These are phyloP conservation scores for Lutjanus campechanus DNA, from an alignment of 2,797 vertebrate species.

Conservation along the genomic window DNA sequence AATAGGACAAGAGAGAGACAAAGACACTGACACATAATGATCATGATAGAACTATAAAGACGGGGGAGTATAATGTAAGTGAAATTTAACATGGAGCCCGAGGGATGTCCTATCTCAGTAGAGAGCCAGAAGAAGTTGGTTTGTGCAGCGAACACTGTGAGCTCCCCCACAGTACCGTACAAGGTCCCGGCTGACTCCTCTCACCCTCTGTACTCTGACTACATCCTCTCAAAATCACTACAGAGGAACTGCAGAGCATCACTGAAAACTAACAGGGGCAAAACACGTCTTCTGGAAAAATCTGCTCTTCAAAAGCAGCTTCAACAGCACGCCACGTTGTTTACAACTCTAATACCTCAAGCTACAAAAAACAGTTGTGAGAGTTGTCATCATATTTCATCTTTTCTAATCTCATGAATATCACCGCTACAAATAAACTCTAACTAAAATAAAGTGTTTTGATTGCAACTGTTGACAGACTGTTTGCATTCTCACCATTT, in stretches of 20 bases:
- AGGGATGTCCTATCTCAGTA: conserved; percentile 16
- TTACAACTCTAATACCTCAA: conserved; percentile 23
- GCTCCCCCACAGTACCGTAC: conserved; percentile 38
- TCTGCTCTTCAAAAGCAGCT: conserved; percentile 35
- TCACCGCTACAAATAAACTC: background rate
- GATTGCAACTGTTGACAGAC: background rate
- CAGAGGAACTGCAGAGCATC: conserved; percentile 30
- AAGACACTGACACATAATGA: background rate
- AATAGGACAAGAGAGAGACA: background rate
- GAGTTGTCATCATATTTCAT: background rate
- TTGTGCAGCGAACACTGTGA: conserved; percentile 13
- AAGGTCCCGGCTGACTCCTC: conserved; percentile 29
- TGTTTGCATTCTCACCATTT: conserved; percentile 11
- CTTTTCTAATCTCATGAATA: conserved; percentile 16
- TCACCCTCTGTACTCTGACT: conserved; percentile 56
- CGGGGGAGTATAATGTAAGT: background rate
- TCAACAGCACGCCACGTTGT: conserved; percentile 14
- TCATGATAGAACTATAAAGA: background rate
- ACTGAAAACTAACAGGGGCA: conserved; percentile 27
- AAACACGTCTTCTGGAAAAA: conserved; percentile 38
- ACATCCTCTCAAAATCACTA: conserved; percentile 43
- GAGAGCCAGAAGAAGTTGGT: conserved; percentile 2
- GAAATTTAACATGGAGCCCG: conserved; percentile 14
- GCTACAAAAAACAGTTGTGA: background rate
- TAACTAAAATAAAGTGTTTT: too few species aligned